Percentiles rank a stretch among this genome's conserved stretches.
Conservation (phyloP, 2,888 invertebrate species). For the Amphipoea lucens region DNA sequence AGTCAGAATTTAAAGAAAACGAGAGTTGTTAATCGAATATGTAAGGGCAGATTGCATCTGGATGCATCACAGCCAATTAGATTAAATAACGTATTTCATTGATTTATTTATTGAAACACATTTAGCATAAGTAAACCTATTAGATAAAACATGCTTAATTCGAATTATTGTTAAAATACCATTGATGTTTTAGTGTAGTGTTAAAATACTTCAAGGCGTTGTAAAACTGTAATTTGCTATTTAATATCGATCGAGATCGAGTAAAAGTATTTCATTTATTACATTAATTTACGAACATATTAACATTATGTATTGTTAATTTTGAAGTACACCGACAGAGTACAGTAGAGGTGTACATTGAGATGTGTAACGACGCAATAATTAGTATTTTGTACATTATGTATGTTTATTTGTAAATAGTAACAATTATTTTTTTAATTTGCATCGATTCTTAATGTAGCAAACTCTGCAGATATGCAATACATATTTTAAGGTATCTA, state of each 20-base stretch:
- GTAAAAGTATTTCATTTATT: conserved; percentile 54
- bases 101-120: conserved; percentile 78
- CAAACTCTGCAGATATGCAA: conserved; percentile 70
- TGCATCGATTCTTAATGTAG: conserved; percentile 45
- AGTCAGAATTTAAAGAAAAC: conserved; percentile 21
- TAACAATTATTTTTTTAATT: conserved; percentile 66
- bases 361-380: conserved; percentile 83
- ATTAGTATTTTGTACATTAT: conserved; percentile 79
- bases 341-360: conserved; percentile 49
- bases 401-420: conserved; percentile 85
- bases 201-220: conserved; percentile 57
- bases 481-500: conserved; percentile 58
- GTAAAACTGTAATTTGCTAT: conserved; percentile 53
- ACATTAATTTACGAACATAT: conserved; percentile 58
- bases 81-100: conserved; percentile 69
- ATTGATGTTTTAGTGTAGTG: conserved; percentile 60
- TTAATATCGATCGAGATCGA: conserved; percentile 45
- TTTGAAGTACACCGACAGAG: conserved; percentile 62
- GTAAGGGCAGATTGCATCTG: conserved; percentile 30
- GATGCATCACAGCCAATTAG: conserved; percentile 64
- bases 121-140: conserved; percentile 74
- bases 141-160: conserved; percentile 63
- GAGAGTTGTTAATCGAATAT: conserved; percentile 39
- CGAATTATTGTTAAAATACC: conserved; percentile 53
- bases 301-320: conserved; percentile 66